Evolutionary conservation across 2,888 invertebrate genomes (phyloP).

Genomic region (Stenodera caucasica): DNA sequence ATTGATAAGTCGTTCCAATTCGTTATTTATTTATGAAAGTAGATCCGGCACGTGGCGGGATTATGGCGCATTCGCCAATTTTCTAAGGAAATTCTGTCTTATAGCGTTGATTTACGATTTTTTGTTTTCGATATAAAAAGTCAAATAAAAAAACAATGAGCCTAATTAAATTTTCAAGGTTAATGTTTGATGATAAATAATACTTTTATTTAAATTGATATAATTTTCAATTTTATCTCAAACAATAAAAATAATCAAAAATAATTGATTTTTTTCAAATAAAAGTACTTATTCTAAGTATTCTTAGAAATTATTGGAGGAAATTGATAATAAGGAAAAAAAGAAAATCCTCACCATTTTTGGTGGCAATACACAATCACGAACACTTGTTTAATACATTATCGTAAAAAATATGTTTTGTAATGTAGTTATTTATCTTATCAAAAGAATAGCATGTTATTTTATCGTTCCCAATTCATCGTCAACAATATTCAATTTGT

Average conservation of each 20-base stretch:
- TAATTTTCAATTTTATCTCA: too few species aligned
- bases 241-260: too few species aligned
- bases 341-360: neutral
- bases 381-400: neutral
- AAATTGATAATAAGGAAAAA: neutral
- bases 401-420: neutral
- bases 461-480: neutral
- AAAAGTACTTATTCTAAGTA: too few species aligned
- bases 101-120: too few species aligned
- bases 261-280: too few species aligned
- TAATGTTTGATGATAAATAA: too few species aligned
- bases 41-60: too few species aligned
- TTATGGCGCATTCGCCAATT: neutral
- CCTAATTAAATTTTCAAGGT: neutral
- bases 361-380: neutral
- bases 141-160: neutral
- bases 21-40: too few species aligned
- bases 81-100: too few species aligned
- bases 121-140: neutral
- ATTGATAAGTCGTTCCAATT: too few species aligned
- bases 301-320: too few species aligned
- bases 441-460: neutral
- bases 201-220: too few species aligned
- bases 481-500: neutral
- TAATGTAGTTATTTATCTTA: slow-evolving; percentile 2